phyloP scores from a whole-genome alignment of 2,113 vertebrate species.

The Gopherus evgoodei region DNA sequence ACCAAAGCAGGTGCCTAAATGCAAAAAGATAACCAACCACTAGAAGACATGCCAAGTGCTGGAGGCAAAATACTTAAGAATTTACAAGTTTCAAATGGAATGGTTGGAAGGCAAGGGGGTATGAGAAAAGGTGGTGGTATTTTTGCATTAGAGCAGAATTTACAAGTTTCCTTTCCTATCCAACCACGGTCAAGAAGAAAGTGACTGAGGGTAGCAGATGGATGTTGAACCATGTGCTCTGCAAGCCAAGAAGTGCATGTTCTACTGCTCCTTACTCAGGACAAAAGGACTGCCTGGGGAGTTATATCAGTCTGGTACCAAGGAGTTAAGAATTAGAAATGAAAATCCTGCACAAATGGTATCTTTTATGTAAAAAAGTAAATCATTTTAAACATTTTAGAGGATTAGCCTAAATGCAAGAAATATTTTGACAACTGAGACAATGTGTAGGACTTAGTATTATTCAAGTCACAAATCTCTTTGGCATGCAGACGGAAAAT shows the following conservation, averaged over 20 bases:
- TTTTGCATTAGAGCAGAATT: neutral
- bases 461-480: neutral
- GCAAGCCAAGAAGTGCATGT: neutral
- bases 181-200: constrained; percentile 8
- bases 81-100: constrained; percentile 15
- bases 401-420: neutral
- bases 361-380: neutral
- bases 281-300: neutral
- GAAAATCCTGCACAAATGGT: neutral
- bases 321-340: neutral
- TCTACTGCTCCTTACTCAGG: neutral
- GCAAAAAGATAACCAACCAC: neutral
- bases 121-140: neutral
- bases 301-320: neutral
- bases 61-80: neutral
- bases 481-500: neutral
- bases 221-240: too few species aligned
- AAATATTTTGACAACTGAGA: neutral
- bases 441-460: neutral
- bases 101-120: constrained; percentile 6
- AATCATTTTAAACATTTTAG: neutral
- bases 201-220: accelerated
- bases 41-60: neutral
- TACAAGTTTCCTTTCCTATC: neutral
- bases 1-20: neutral